These are phyloP conservation scores for Equus quagga DNA, from an alignment of 2,113 vertebrate genomes.

Conservation along the genomic window DNA sequence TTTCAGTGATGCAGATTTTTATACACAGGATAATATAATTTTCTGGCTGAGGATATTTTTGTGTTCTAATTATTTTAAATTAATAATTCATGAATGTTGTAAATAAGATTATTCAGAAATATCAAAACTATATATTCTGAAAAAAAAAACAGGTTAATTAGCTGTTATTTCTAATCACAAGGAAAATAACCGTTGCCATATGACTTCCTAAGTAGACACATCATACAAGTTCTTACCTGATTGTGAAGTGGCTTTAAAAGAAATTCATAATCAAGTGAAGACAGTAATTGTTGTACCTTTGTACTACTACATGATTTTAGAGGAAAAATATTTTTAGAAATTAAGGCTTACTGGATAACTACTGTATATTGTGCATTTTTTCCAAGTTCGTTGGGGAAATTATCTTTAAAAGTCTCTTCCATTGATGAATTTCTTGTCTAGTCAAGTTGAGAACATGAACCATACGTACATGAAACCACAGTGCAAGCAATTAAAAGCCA, in stretches of 20 bases:
- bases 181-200: background rate
- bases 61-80: conserved; percentile 38
- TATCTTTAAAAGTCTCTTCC: conserved; percentile 28
- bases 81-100: background rate
- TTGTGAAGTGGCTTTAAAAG: conserved; percentile 36
- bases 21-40: background rate
- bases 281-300: conserved; percentile 36
- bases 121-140: conserved; percentile 32
- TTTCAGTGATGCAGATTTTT: background rate
- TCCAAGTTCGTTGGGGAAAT: background rate
- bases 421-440: background rate
- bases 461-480: conserved; percentile 13
- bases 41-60: conserved; percentile 37
- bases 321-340: conserved; percentile 25
- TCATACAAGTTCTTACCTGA: background rate
- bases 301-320: conserved; percentile 29
- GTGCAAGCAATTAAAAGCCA: conserved; percentile 60
- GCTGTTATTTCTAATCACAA: conserved; percentile 47
- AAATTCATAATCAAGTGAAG: conserved; percentile 40
- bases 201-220: background rate
- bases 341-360: conserved; percentile 46
- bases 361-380: conserved; percentile 2
- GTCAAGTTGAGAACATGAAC: conserved; percentile 39
- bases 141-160: background rate
- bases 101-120: conserved; percentile 50